Percentiles rank a stretch among this genome's conserved stretches.
phyloP scores from a whole-genome alignment of 2,888 invertebrate species.

The Tridacna crocea region DNA sequence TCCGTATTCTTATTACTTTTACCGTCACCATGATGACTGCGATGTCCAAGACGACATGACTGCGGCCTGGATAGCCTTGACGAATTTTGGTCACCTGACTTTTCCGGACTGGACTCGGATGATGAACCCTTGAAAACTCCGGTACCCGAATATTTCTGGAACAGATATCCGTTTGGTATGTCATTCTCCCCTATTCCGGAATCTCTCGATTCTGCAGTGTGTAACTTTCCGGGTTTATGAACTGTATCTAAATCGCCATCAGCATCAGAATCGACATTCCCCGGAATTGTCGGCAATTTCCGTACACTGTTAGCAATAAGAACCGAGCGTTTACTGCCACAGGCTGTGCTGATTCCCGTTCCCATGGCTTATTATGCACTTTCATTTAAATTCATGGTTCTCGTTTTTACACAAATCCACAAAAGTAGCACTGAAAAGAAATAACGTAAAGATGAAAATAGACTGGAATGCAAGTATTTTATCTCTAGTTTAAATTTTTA shows the following conservation, averaged over 20 bases:
- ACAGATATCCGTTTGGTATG: slow-evolving; percentile 58
- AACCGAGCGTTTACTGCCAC: slow-evolving; percentile 65
- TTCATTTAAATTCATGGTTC: neutral
- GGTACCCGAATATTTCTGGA: slow-evolving; percentile 40
- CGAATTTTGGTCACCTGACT: slow-evolving; percentile 34
- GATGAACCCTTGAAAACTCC: slow-evolving; percentile 47
- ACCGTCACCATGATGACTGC: slow-evolving; percentile 41
- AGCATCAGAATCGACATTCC: slow-evolving; percentile 53
- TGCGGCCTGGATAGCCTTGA: slow-evolving; percentile 63
- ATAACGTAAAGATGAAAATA: neutral
- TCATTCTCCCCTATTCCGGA: slow-evolving; percentile 72
- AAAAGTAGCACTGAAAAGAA: neutral
- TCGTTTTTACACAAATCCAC: neutral
- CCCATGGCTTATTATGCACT: slow-evolving; percentile 47
- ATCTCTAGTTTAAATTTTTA: slow-evolving; percentile 5
- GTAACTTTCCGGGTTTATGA: slow-evolving; percentile 62
- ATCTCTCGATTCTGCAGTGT: slow-evolving; percentile 68
- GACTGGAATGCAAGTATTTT: neutral
- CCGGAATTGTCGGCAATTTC: slow-evolving; percentile 61
- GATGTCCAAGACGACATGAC: slow-evolving; percentile 70
- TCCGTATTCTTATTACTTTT: slow-evolving; percentile 36
- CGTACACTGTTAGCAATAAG: slow-evolving; percentile 66
- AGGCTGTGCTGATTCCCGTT: slow-evolving; percentile 66
- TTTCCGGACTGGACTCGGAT: slow-evolving; percentile 47
- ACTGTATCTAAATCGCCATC: slow-evolving; percentile 56